Evolutionary conservation across 2,113 vertebrate species (phyloP), one percentile per base, ranked within the genome.

Genomic region (Tympanuchus pallidicinctus): DNA sequence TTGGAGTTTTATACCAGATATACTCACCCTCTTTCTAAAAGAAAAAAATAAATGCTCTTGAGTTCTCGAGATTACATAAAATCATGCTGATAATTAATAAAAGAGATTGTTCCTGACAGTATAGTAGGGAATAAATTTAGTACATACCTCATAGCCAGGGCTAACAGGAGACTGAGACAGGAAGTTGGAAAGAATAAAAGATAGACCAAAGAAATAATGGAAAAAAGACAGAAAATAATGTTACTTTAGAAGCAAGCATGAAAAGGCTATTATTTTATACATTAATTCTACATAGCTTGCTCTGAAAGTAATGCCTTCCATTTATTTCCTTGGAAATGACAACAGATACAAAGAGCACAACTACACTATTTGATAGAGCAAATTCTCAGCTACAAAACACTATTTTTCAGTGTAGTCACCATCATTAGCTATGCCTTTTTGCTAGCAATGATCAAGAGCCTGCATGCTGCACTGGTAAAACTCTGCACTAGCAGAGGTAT

Each of bases 141-240:
- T 97, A 98, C 98, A 92, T 98, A 99, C 99, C 98, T 99, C 99
- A 97, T 98, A 98, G 95, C 98, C 98, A 94, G 99, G 98, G 95
- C 98, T 99, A 96, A 98, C 96, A 94, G 98, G 98, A 97, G 98
- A 98, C 98, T 99, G 97, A 97, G 92, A 97, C 65, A 97, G 82
- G 88, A 85, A 84, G 95, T 96, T 93, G 76, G 74, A 95, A 97
- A 95, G 82, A 91, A 86, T 21, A 5, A 90, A 91, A 91, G 92
- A 91, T 32, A 95, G 93, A 86, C 88, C 42, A 93, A 90, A 95
- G 86, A 72, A 94, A 64, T 72, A 92, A 69, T n/a, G 65, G 78
- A n/a, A 70, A 65, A 82, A 93, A 88, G 91, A 97, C 54, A 97
- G 95, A 97, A 96, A 96, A 96, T 28, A 96, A 69, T 86, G 88